Evolutionary conservation across 1,140 invertebrate species (phyloP).

Genomic region (Neelides sp.): DNA sequence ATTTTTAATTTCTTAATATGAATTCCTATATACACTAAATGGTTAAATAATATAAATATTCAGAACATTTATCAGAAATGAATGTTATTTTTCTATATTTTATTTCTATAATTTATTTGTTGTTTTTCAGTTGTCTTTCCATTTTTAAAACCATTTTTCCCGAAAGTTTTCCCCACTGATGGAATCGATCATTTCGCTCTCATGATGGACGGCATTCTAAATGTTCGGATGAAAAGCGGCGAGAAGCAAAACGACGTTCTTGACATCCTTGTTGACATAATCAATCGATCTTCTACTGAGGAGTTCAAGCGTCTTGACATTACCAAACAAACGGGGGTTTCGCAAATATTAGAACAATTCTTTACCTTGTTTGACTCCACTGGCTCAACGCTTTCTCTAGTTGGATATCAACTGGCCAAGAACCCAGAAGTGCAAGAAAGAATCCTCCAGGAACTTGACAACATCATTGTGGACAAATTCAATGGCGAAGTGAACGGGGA

Average conservation of each 20-base stretch:
- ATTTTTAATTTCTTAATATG: too few species aligned
- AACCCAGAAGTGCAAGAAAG: conserved; percentile 41
- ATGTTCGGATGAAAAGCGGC: conserved; percentile 1
- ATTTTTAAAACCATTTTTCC: too few species aligned
- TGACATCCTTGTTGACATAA: conserved; percentile 2
- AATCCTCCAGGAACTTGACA: neutral
- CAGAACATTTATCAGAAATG: too few species aligned
- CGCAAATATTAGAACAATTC: conserved; percentile 4
- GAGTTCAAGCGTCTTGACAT: conserved; percentile 9
- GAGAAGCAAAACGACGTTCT: conserved; percentile 1
- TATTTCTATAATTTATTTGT: too few species aligned
- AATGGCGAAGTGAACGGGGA: conserved; percentile 13
- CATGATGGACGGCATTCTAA: too few species aligned
- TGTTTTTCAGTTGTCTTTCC: too few species aligned
- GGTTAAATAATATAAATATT: too few species aligned
- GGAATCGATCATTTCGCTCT: too few species aligned
- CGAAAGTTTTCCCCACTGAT: too few species aligned
- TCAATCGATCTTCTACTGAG: too few species aligned
- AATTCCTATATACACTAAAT: too few species aligned
- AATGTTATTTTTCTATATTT: too few species aligned
- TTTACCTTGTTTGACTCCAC: conserved; percentile 16
- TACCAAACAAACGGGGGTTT: conserved; percentile 5
- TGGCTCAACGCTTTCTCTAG: conserved; percentile 38
- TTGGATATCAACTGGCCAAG: conserved; percentile 48
- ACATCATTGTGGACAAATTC: conserved; percentile 3